Percentiles rank a stretch among this genome's conserved stretches.
phyloP scores from a whole-genome alignment of 2,113 vertebrate species.

The Leptobrachium leishanense region DNA sequence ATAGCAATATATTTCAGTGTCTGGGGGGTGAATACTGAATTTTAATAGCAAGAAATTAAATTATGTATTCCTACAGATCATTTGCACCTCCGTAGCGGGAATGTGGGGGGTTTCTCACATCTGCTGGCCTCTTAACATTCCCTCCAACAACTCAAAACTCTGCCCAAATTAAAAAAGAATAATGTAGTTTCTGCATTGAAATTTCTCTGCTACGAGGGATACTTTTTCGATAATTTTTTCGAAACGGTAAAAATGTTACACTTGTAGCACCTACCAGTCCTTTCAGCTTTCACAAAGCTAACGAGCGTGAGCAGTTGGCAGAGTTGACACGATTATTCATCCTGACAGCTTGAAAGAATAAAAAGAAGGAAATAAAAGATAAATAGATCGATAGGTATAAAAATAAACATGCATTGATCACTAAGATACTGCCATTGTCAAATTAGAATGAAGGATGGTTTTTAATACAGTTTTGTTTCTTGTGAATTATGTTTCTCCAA shows the following conservation, averaged over 20 bases:
- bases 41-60: constrained; percentile 42
- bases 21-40: constrained; percentile 37
- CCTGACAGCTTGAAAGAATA: background rate
- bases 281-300: background rate
- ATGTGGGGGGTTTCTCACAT: constrained; percentile 22
- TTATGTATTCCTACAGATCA: constrained; percentile 45
- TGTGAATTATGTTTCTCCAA: no score
- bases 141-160: constrained; percentile 42
- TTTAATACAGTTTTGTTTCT: no score
- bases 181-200: constrained; percentile 30
- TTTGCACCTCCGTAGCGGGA: constrained; percentile 19
- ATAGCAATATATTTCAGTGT: constrained; percentile 12
- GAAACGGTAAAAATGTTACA: background rate
- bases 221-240: background rate
- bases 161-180: constrained; percentile 19
- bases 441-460: background rate
- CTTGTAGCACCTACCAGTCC: background rate
- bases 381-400: background rate
- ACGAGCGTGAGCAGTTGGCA: background rate
- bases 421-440: background rate
- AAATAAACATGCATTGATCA: constrained; percentile 42
- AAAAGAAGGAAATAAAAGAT: background rate
- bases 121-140: constrained; percentile 24
- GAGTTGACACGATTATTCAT: background rate
- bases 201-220: background rate